Base-by-base conservation (phyloP, 2,888 invertebrate genomes). In the Hydrotaea cyrtoneurina region DNA sequence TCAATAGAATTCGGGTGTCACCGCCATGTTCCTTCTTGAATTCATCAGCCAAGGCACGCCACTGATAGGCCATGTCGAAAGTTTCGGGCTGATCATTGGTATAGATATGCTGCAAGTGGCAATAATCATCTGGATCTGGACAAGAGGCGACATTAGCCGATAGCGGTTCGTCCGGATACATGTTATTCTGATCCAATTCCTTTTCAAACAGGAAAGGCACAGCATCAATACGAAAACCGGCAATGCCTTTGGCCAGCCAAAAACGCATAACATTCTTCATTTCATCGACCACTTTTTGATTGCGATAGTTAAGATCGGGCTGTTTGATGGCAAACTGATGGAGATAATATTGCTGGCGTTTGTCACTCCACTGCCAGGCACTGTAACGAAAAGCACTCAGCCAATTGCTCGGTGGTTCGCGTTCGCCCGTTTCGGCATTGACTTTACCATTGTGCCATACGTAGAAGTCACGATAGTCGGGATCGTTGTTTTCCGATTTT, bases 201-300 rank as follows among this genome's bases (percentile, higher is more conserved):
- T 89, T 86, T 85, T 92, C 92, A 19, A 92, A 92, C 0, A 92
- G 78, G 81, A 89, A 90, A 3, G 95, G 94, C 0, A 95, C 92
- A 0, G 95, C 95, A 87, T 95, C 95, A 0, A 96, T 92, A 71
- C 96, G 94, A 89, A 97, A 96, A 0, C 97, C 97, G 86, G 96
- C 96, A 0, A 98, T 94, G 0, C 97, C 98, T 88, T 95, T 94
- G 59, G 94, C 94, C 64, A 97, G 90, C 97, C 97, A 97, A 89
- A 95, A 96, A 86, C 93, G 94, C 46, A 98, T 91, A 0, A 95
- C 94, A 23, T 94, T 93, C 87, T 93, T 93, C 93, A 94, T 94
- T 85, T 93, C 93, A 0, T 90, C 87, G 0, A 92, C 91, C 13
- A 96, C 90, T 0, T 88, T 89, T 0, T 92, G 89, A 88, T 93